phyloP scores from a whole-genome alignment of 2,113 vertebrate species.

The Propithecus coquereli region DNA sequence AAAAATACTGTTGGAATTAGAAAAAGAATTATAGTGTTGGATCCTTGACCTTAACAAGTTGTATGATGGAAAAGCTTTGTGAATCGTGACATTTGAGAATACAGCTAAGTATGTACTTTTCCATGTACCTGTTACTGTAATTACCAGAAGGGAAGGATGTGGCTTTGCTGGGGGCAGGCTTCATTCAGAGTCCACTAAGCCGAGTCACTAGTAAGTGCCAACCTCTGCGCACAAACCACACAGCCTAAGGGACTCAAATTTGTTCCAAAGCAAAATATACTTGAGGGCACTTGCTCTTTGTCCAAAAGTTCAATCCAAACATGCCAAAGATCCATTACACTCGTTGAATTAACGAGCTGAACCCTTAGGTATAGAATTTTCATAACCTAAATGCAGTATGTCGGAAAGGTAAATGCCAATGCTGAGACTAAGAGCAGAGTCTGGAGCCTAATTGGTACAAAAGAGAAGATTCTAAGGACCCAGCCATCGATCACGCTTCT shows the following conservation, averaged over 20 bases:
- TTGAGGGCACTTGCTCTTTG: not conserved
- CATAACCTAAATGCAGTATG: not conserved
- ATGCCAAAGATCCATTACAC: not conserved
- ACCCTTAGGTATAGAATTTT: not conserved
- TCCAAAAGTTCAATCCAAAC: not conserved
- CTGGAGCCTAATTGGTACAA: not conserved
- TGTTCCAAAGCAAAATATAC: not conserved
- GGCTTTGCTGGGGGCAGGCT: accelerated
- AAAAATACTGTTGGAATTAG: not conserved
- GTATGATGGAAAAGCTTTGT: not conserved
- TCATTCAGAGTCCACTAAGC: not conserved
- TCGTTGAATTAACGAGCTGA: not conserved
- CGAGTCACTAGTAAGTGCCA: not conserved
- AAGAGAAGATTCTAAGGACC: not conserved
- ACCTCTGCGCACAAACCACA: not conserved
- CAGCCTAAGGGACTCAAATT: not conserved
- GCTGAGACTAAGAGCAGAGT: not conserved
- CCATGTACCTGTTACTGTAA: accelerated
- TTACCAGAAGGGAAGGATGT: accelerated
- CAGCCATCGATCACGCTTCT: not conserved
- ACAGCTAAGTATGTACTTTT: not conserved
- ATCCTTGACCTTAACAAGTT: not conserved
- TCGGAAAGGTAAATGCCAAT: not conserved
- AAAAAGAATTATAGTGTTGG: not conserved
- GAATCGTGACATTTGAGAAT: not conserved